Evolutionary conservation across 2,113 vertebrate genomes (phyloP).

Genomic region (Macrotus californicus): DNA sequence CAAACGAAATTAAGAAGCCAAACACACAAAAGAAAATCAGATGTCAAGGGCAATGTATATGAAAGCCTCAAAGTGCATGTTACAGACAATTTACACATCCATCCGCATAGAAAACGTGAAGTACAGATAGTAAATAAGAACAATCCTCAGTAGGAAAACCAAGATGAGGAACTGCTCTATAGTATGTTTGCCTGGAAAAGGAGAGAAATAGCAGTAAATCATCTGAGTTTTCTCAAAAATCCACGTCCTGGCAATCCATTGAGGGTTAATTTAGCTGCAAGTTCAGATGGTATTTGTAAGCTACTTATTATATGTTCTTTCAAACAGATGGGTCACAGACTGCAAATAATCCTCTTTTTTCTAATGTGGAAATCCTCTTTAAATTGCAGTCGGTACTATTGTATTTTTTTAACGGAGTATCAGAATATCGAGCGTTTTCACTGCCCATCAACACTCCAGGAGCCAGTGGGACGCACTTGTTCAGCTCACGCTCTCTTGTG

Average conservation of each 20-base stretch:
- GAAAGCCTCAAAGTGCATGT: not conserved
- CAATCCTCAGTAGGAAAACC: not conserved
- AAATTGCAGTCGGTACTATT: not conserved
- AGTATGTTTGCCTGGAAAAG: not conserved
- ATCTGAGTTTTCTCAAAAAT: not conserved
- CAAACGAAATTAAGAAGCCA: not conserved
- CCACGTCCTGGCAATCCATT: too few species aligned
- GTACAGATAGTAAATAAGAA: not conserved
- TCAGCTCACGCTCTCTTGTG: not conserved
- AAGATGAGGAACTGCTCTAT: not conserved
- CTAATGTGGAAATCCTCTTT: not conserved
- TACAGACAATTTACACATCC: not conserved
- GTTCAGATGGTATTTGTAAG: not conserved
- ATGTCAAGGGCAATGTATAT: not conserved
- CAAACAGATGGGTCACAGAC: not conserved
- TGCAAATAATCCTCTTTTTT: not conserved
- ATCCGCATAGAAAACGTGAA: not conserved
- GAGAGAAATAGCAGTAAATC: not conserved
- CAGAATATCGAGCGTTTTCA: not conserved
- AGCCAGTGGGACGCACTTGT: not conserved
- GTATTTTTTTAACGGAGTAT: not conserved
- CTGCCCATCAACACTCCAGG: not conserved
- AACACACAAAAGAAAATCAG: slow-evolving; percentile 4
- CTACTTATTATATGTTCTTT: not conserved
- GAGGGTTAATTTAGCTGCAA: not conserved